Conservation (phyloP, 2,113 vertebrate genomes). For the Eidolon helvum region DNA sequence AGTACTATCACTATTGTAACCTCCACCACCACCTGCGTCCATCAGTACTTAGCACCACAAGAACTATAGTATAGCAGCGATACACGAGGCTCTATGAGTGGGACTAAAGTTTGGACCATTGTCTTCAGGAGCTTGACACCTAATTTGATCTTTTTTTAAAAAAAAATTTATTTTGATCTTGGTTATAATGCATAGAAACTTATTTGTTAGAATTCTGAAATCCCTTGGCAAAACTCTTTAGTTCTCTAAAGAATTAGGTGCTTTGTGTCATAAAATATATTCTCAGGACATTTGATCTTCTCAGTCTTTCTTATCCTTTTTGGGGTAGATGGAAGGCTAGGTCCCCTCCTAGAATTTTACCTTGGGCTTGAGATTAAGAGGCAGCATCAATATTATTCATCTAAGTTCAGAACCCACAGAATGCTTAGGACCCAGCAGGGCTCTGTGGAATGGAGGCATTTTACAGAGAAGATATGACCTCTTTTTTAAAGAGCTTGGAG, state of each 20-base stretch:
- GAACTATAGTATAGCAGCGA: background rate
- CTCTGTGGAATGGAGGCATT: slow-evolving; percentile 5
- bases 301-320: background rate
- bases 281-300: background rate
- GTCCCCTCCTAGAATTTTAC: background rate
- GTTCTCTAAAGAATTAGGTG: background rate
- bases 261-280: background rate
- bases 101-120: background rate
- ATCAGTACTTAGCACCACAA: background rate
- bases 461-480: background rate
- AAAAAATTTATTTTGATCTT: background rate
- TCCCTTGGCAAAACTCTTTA: slow-evolving; percentile 18
- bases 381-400: background rate
- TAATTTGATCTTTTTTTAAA: background rate
- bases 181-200: background rate
- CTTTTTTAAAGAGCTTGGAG: slow-evolving; percentile 32
- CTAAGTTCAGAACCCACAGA: background rate
- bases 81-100: rapidly evolving
- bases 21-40: background rate
- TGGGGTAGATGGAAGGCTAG: background rate
- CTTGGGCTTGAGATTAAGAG: slow-evolving; percentile 15
- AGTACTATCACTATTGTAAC: background rate
- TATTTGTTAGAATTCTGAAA: slow-evolving; percentile 30
- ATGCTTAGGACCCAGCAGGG: background rate
- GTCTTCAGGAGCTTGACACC: background rate